Evolutionary conservation across 2,797 vertebrate species (phyloP).

Genomic region (Craterocephalus amniculus): DNA sequence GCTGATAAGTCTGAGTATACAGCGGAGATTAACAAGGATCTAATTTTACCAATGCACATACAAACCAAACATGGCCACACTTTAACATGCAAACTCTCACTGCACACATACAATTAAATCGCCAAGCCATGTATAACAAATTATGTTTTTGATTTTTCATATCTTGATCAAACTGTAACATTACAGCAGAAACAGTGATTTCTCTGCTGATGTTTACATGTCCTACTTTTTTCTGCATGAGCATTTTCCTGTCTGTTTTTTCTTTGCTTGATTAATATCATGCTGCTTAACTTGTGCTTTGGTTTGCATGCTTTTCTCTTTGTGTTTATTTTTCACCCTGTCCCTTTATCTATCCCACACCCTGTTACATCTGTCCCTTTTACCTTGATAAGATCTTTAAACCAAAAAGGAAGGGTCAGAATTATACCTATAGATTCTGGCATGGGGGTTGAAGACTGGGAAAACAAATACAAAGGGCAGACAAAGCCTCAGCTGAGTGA

Average conservation of each 20-base stretch:
- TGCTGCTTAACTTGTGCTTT: slow-evolving; percentile 62
- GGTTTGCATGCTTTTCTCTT: slow-evolving; percentile 61
- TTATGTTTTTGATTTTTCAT: slow-evolving; percentile 1
- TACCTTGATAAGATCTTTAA: slow-evolving; percentile 77
- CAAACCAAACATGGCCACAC: slow-evolving; percentile 3
- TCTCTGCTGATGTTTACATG: background rate
- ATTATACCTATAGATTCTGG: slow-evolving; percentile 90
- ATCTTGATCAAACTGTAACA: background rate
- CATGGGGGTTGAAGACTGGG: slow-evolving; percentile 87
- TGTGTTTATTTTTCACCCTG: slow-evolving; percentile 67
- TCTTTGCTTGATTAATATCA: slow-evolving; percentile 27
- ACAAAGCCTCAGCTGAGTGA: slow-evolving; percentile 84
- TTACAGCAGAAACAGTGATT: slow-evolving; percentile 10
- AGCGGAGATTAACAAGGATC: slow-evolving; percentile 39
- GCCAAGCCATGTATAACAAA: background rate
- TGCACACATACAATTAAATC: slow-evolving; percentile 7
- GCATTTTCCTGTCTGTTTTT: slow-evolving; percentile 34
- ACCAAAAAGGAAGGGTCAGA: slow-evolving; percentile 87
- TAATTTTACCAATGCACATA: slow-evolving; percentile 10
- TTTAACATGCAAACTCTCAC: background rate
- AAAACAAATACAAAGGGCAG: slow-evolving; percentile 84
- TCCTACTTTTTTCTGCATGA: slow-evolving; percentile 46
- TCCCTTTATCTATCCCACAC: slow-evolving; percentile 60
- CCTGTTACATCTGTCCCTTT: slow-evolving; percentile 35
- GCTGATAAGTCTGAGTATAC: slow-evolving; percentile 35